These are phyloP conservation scores for Ctenosaura bakeri DNA, from an alignment of 2,797 vertebrate species.

Conservation along the genomic window DNA sequence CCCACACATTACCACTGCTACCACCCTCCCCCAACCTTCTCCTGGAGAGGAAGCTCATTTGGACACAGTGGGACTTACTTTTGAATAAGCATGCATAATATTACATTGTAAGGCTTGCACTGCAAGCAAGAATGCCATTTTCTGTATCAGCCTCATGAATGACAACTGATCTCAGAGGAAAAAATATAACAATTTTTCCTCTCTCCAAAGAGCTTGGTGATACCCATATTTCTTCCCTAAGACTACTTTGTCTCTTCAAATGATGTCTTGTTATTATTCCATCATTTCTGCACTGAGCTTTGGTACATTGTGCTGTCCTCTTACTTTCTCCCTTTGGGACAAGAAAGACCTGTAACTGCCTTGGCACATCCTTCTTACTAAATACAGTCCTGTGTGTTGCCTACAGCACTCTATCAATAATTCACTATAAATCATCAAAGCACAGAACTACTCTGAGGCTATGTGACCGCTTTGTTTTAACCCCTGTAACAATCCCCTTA, in stretches of 20 bases:
- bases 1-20: too few relatives aligned
- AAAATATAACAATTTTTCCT: neutral
- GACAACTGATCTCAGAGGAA: constrained; percentile 8
- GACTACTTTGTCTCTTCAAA: constrained; percentile 30
- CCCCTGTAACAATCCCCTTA: constrained; percentile 14
- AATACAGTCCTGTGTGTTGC: constrained; percentile 24
- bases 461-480: constrained; percentile 30
- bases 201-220: constrained; percentile 1
- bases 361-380: constrained; percentile 12
- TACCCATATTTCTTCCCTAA: neutral
- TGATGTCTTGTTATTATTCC: constrained; percentile 16
- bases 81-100: neutral
- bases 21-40: neutral
- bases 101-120: neutral
- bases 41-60: neutral
- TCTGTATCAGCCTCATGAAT: constrained; percentile 36
- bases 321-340: constrained; percentile 18
- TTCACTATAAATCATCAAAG: constrained; percentile 44
- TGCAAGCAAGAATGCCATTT: neutral
- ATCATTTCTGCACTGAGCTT: constrained; percentile 31
- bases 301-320: constrained; percentile 26
- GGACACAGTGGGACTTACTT: neutral
- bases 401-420: constrained; percentile 50
- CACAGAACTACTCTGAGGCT: constrained; percentile 31
- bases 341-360: constrained; percentile 25